Evolutionary conservation across 2,797 vertebrate genomes (phyloP).

Genomic region (Pangasius mekongensis): DNA sequence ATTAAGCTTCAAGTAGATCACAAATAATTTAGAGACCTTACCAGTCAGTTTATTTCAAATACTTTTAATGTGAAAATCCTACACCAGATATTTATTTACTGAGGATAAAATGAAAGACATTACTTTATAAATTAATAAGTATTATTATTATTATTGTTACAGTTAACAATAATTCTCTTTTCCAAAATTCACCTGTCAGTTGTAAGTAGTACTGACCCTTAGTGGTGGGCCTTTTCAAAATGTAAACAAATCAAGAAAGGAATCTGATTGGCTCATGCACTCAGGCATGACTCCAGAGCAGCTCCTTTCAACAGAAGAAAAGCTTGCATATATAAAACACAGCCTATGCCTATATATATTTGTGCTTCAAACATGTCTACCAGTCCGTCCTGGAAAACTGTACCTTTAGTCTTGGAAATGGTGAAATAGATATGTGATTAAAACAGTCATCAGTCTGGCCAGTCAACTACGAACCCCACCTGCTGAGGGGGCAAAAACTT

Average conservation of each 20-base stretch:
- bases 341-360: neutral
- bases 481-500: neutral
- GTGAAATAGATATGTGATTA: neutral
- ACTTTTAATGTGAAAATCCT: conserved; percentile 62
- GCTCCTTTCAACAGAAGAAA: conserved; percentile 22
- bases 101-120: conserved; percentile 36
- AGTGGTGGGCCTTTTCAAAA: conserved; percentile 31
- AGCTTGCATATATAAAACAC: conserved; percentile 29
- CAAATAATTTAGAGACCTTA: conserved; percentile 2
- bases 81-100: conserved; percentile 49
- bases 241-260: conserved; percentile 59
- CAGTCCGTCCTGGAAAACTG: neutral
- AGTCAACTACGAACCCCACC: neutral
- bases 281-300: conserved; percentile 28
- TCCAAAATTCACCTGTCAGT: neutral
- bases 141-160: conserved; percentile 21
- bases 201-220: conserved; percentile 20
- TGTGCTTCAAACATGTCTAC: conserved; percentile 11
- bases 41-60: conserved; percentile 45
- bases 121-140: conserved; percentile 22
- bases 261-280: conserved; percentile 50
- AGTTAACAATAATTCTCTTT: neutral
- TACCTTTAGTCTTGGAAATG: conserved; percentile 8
- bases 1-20: conserved; percentile 1
- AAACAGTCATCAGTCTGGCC: conserved; percentile 42